Conservation (phyloP, 1,140 invertebrate species). For the Polyergus mexicanus region DNA sequence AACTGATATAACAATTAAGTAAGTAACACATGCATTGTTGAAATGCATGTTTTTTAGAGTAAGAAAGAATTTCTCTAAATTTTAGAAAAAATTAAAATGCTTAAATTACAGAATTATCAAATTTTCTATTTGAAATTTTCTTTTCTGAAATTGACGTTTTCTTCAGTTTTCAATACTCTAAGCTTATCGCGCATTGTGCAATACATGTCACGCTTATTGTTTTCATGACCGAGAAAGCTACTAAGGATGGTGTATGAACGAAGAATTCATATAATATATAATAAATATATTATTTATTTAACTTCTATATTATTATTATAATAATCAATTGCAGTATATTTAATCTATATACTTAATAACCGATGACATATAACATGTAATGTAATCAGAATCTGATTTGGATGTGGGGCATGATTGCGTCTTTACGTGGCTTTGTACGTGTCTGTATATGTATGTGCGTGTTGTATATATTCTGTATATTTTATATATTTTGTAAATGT, state of each 20-base stretch:
- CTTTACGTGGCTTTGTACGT: neutral
- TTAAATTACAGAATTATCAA: no score
- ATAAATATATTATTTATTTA: conserved; percentile 84
- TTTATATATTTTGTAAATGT: conserved; percentile 42
- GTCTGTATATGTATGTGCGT: conserved; percentile 19
- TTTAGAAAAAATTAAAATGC: no score
- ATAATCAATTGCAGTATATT: conserved; percentile 80
- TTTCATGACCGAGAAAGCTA: neutral
- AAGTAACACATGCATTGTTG: neutral
- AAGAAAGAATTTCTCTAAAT: no score
- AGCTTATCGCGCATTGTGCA: neutral
- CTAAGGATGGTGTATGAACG: conserved; percentile 27
- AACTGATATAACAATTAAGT: neutral
- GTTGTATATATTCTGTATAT: neutral
- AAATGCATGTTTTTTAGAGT: neutral
- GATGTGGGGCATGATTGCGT: conserved; percentile 1
- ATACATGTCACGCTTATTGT: neutral
- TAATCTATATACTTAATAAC: conserved; percentile 71
- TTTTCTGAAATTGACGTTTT: neutral
- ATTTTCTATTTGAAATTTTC: no score
- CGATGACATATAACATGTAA: conserved; percentile 76
- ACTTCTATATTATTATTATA: conserved; percentile 78
- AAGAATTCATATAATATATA: conserved; percentile 79
- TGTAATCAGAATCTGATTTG: conserved; percentile 55
- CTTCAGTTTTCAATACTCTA: neutral